phyloP scores from a whole-genome alignment of 2,113 vertebrate genomes.

The Azemiops feae region DNA sequence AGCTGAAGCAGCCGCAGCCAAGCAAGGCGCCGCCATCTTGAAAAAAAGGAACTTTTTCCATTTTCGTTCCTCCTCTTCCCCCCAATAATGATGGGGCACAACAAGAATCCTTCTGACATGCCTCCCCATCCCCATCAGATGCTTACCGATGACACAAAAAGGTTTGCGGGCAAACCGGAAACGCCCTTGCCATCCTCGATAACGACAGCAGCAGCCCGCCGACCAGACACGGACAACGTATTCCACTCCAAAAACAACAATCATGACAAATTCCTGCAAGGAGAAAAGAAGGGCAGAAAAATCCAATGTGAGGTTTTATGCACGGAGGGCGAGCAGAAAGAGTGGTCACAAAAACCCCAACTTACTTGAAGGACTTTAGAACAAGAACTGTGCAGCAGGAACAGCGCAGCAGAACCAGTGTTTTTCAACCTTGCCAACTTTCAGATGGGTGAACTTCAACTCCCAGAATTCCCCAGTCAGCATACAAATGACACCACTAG shows the following conservation, averaged over 20 bases:
- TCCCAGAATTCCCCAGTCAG: background rate
- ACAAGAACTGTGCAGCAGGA: background rate
- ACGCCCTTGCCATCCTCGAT: slow-evolving; percentile 93
- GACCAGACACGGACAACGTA: slow-evolving; percentile 93
- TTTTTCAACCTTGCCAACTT: background rate
- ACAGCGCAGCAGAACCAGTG: background rate
- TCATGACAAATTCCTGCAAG: slow-evolving; percentile 94
- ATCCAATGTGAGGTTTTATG: background rate
- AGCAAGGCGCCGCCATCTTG: too few relatives aligned
- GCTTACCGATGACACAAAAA: slow-evolving; percentile 94
- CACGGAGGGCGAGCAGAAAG: background rate
- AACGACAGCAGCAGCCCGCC: slow-evolving; percentile 94
- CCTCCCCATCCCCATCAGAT: fast-evolving
- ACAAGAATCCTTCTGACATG: background rate
- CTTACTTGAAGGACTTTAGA: background rate
- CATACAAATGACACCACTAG: background rate
- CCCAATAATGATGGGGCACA: background rate
- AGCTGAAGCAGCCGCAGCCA: too few relatives aligned
- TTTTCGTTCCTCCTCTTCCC: background rate
- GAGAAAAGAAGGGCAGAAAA: fast-evolving
- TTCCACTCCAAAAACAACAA: slow-evolving; percentile 95
- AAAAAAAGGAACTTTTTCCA: background rate
- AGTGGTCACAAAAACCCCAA: background rate
- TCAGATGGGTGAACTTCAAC: background rate
- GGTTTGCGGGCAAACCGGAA: slow-evolving; percentile 95